Base-by-base conservation (phyloP, 2,888 invertebrate genomes). In the Pseudeuparius sepicola region DNA sequence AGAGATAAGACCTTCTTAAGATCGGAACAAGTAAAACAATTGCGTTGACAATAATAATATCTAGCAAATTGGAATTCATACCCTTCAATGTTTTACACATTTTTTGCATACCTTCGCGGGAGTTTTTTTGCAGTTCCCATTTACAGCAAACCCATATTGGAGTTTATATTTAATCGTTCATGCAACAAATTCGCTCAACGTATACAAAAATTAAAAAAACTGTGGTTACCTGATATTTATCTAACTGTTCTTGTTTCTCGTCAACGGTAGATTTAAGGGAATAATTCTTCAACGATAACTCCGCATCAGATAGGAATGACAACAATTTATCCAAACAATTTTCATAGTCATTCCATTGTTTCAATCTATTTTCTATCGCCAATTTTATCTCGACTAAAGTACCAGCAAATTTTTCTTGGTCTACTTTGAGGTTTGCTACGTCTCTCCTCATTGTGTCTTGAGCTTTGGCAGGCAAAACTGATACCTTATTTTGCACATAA, bases 311-410 rank as follows among this genome's bases (percentile, higher is more conserved):
- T 37, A 94, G 62, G 88, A 92, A 92, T 29, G 71, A 71, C 36
- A 87, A 72, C 29, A 94, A 67, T 25, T 82, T 72, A 47, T 89
- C 88, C 49, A 87, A 73, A 1, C 85, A 81, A 43, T 75, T 73
- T 55, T 94, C 93, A 57, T 90, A 94, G 49, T 89, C 87, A 42
- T 76, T 78, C 93, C 93, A 93, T 60, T 89, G 85, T 46, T 83
- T 80, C 43, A 92, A 72, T 46, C 86, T 77, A 46, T 84, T 84
- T 59, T 89, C 86, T 17, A 90, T 67, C 13, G 78, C 77, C 41
- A 82, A 78, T 49, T 78, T 75, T 0, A 84, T 81, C 52, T 89
- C 89, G 46, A 72, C 75, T 17, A 88, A 66, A 0, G 83, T 77
- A 0, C 76, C 72, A 2, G 75, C 71, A 48, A 88, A 86, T 55